Conservation (phyloP, 2,113 vertebrate species). For the Syngnathoides biaculeatus region DNA sequence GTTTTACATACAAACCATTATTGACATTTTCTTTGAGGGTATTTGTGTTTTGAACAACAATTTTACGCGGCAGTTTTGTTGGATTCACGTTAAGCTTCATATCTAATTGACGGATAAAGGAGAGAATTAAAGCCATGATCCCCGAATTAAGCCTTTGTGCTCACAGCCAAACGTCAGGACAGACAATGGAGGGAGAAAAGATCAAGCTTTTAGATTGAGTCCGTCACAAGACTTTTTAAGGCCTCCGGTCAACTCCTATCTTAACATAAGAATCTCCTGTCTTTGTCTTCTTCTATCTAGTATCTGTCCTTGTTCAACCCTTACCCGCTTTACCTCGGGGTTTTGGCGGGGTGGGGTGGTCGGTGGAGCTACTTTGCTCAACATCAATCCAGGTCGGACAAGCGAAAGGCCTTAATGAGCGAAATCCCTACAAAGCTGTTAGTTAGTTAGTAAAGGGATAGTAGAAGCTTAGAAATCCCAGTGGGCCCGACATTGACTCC, state of each 20-base stretch:
- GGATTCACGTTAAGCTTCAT: not conserved
- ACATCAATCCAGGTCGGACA: conserved; percentile 55
- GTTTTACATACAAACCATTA: not conserved
- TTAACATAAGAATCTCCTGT: conserved; percentile 25
- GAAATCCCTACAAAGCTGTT: conserved; percentile 65
- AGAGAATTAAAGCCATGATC: conserved; percentile 25
- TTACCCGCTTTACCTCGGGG: conserved; percentile 42
- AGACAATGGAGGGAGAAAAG: not conserved
- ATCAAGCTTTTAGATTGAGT: conserved; percentile 29
- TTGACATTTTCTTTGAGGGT: not conserved
- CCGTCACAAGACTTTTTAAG: conserved; percentile 47
- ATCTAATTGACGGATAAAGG: conserved; percentile 17
- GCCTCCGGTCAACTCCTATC: conserved; percentile 37
- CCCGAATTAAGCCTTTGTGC: conserved; percentile 21
- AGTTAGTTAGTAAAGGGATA: conserved; percentile 44
- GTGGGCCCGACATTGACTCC: conserved; percentile 2
- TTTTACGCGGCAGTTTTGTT: not conserved
- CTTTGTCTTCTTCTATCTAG: conserved; percentile 7
- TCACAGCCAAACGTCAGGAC: conserved; percentile 28
- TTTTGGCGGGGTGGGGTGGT: conserved; percentile 48
- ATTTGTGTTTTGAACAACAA: not conserved
- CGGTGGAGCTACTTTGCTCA: conserved; percentile 54
- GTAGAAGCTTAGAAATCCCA: conserved; percentile 61
- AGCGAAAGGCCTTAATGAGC: conserved; percentile 57
- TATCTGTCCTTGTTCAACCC: conserved; percentile 46